Evolutionary conservation across 1,140 invertebrate genomes (phyloP), one percentile per base, ranked within the genome.

Genomic region (Xylocopa sonorina): DNA sequence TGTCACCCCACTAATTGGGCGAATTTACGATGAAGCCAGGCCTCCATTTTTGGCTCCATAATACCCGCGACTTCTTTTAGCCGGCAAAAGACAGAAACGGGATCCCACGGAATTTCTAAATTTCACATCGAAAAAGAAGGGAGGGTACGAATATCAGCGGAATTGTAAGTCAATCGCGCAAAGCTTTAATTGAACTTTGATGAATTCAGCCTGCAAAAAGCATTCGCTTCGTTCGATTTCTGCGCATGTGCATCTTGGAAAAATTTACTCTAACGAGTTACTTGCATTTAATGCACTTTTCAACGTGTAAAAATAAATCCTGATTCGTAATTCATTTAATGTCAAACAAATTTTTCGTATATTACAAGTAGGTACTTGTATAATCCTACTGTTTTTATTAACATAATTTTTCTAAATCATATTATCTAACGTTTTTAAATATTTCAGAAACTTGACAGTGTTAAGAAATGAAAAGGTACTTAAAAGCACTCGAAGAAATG

Each of bases 1-100:
- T 64, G 78, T 76, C 76, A 86, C 81, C 85, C 74, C 79, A 55
- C 85, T 91, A 90, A 91, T 90, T 90, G 89, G 87, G 41, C 76
- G 80, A 87, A 90, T 91, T 90, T 90, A 91, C 85, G 87, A 89
- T 69, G 63, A 60, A 72, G 32, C 57, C 62, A 3, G 32, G 5
- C 43, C n/a, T n/a, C n/a, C 46, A 55, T 62, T 53, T 85, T 82
- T 55, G 58, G 66, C 62, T 50, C 14, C 24, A 14, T 10, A 50
- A 85, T 74, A 68, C 57, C 62, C n/a, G 21, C n/a, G 67, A 48
- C 51, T 64, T 55, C 62, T 60, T 46, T 58, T 51, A 32, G 7
- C 9, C 57, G 34, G 66, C 69, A 78, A 80, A n/a, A 72, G 62
- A 82, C 82, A 38, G 69, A 67, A 64, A 66, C 81, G 16, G 72